A percentile compares a stretch with the other conserved stretches of the same genome.
These are phyloP conservation scores for Holothuria scabra DNA, from an alignment of 53 echinoderm and acorn worm genomes.

Conservation along the genomic window DNA sequence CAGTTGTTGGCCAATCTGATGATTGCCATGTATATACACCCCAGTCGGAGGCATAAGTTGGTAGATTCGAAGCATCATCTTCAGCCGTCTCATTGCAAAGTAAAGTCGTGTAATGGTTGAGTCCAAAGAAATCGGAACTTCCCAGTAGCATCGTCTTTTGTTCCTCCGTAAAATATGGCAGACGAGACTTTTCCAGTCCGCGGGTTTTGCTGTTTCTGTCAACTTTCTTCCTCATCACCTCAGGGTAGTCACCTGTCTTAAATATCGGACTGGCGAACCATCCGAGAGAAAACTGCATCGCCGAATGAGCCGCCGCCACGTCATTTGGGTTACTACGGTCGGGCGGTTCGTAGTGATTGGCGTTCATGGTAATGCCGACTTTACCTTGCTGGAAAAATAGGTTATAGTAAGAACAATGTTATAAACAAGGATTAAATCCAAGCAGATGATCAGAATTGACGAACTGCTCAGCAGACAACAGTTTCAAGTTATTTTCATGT, in stretches of 20 bases:
- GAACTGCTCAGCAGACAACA: no score
- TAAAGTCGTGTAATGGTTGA: constrained; percentile 5
- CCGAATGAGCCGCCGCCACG: constrained; percentile 72
- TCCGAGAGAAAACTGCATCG: constrained; percentile 70
- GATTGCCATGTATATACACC: constrained; percentile 40
- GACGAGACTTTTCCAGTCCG: constrained; percentile 62
- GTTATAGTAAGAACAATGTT: background rate
- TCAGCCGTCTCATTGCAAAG: constrained; percentile 38
- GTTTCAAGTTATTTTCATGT: no score
- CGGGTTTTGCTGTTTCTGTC: constrained; percentile 55
- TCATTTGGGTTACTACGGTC: constrained; percentile 55
- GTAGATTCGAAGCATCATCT: background rate
- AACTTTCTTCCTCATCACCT: constrained; percentile 72
- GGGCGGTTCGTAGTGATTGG: constrained; percentile 65
- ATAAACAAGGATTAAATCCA: no score
- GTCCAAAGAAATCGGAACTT: constrained; percentile 84
- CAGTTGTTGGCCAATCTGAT: constrained; percentile 58
- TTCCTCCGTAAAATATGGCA: constrained; percentile 74
- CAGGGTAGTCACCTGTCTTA: constrained; percentile 81
- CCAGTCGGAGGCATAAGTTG: constrained; percentile 50
- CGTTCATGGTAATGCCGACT: constrained; percentile 82
- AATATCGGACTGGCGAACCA: constrained; percentile 87
- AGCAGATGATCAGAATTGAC: no score
- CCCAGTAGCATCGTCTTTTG: constrained; percentile 63
- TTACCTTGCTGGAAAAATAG: constrained; percentile 56